Percentiles rank a stretch among this genome's conserved stretches.
Evolutionary conservation across 2,113 vertebrate species (phyloP).

Genomic region (Capreolus pygargus): DNA sequence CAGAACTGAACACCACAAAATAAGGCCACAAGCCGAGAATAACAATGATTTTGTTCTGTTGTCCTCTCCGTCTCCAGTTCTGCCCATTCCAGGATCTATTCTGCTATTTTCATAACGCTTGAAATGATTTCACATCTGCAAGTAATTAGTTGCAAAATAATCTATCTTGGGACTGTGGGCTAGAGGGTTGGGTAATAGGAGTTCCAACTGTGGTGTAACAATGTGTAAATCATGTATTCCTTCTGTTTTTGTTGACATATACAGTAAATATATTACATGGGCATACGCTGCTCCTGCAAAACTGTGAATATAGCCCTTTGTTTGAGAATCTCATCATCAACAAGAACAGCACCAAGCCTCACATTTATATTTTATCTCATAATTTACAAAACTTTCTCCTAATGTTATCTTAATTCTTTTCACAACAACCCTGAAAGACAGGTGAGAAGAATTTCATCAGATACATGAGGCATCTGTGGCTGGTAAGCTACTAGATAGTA

Average conservation of each 20-base stretch:
- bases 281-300: background rate
- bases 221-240: constrained; percentile 23
- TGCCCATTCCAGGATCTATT: background rate
- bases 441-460: background rate
- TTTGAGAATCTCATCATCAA: background rate
- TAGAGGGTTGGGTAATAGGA: constrained; percentile 36
- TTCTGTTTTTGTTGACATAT: background rate
- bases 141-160: constrained; percentile 72
- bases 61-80: background rate
- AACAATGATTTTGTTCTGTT: constrained; percentile 23
- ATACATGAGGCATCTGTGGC: background rate
- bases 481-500: background rate
- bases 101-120: constrained; percentile 57
- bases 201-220: constrained; percentile 37
- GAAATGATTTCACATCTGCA: constrained; percentile 64
- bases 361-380: background rate
- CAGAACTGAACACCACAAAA: background rate
- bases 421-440: background rate
- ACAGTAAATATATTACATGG: background rate
- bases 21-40: constrained; percentile 2
- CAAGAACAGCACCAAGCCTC: background rate
- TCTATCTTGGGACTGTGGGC: constrained; percentile 57
- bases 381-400: background rate
- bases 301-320: background rate
- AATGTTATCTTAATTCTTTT: background rate